A percentile compares a stretch with the other conserved stretches of the same genome.
Evolutionary conservation across 2,888 invertebrate species (phyloP).

Genomic region (Cepaea hortensis): DNA sequence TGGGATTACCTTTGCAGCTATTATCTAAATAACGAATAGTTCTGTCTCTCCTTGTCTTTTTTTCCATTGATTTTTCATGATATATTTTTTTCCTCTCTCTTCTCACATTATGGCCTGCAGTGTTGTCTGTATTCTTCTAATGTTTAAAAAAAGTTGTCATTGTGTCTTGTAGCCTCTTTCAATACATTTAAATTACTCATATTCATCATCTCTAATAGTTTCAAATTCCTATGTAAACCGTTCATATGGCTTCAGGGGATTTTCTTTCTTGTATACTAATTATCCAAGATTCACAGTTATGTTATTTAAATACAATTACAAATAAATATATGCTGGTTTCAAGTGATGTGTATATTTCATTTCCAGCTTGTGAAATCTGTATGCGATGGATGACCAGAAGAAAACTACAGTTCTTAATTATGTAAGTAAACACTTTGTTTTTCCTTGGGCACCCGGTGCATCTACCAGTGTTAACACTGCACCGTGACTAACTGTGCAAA

Average conservation of each 20-base stretch:
- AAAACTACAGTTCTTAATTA: slow-evolving; percentile 25
- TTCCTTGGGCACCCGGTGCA: no score
- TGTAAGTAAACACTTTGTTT: slow-evolving; percentile 15
- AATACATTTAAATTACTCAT: background rate
- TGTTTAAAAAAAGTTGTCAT: no score
- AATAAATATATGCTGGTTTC: background rate
- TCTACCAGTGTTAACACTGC: no score
- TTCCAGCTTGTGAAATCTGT: slow-evolving; percentile 6
- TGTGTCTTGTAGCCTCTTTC: no score
- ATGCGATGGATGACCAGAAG: slow-evolving; percentile 30
- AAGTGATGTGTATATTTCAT: background rate
- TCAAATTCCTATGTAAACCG: background rate
- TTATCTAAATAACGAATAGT: no score
- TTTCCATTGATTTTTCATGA: no score
- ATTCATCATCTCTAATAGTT: background rate
- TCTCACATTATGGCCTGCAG: no score
- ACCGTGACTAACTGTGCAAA: no score
- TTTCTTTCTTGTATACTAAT: background rate
- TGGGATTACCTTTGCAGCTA: no score
- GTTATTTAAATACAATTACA: background rate
- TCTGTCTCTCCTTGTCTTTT: no score
- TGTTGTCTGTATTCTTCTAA: no score
- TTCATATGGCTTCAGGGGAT: background rate
- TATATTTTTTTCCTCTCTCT: no score
- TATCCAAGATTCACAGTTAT: background rate